These are phyloP conservation scores for Dorcus parallelipipedus DNA, from an alignment of 2,888 invertebrate genomes.

Conservation along the genomic window DNA sequence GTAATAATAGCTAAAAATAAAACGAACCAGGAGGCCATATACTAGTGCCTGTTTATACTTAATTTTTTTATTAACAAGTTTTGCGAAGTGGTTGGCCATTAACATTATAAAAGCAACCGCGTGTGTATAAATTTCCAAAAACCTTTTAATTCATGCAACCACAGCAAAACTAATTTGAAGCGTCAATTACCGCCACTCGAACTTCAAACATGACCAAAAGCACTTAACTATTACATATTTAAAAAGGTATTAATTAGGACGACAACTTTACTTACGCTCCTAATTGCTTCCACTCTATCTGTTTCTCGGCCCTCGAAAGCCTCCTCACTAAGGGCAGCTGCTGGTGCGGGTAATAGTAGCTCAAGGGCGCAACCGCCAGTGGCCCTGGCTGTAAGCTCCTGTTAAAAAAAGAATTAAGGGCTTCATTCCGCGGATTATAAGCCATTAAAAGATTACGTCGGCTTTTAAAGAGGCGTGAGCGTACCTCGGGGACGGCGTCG, in stretches of 20 bases:
- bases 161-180: too few species aligned
- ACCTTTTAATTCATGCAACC: too few species aligned
- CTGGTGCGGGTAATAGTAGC: constrained; percentile 53
- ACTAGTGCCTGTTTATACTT: too few species aligned
- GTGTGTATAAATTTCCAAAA: too few species aligned
- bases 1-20: too few species aligned
- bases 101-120: too few species aligned
- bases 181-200: too few species aligned
- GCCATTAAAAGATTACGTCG: too few species aligned
- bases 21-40: too few species aligned
- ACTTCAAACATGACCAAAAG: too few species aligned
- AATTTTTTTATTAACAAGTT: too few species aligned
- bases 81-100: too few species aligned
- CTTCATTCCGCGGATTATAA: not conserved
- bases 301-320: constrained; percentile 54
- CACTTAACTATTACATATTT: not conserved
- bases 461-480: not conserved
- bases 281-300: constrained; percentile 61
- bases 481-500: constrained; percentile 56
- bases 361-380: constrained; percentile 56
- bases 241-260: not conserved
- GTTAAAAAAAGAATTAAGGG: constrained; percentile 20
- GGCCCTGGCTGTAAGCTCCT: constrained; percentile 49
- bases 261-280: constrained; percentile 61
- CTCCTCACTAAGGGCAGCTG: constrained; percentile 58